Evolutionary conservation across 2,888 invertebrate species (phyloP).

Genomic region (Salticus scenicus): DNA sequence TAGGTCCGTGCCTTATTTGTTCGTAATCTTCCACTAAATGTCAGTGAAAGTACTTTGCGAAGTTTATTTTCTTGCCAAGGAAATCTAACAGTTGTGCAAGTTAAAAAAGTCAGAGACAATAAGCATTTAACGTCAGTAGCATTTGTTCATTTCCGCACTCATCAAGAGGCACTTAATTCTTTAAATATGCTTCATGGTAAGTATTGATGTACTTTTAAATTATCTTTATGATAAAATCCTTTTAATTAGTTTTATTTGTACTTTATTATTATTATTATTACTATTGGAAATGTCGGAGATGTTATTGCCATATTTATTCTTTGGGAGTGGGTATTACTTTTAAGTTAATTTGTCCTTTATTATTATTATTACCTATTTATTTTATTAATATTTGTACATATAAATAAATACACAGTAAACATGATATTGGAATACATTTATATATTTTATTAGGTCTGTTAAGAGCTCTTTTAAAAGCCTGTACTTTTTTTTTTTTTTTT

Average conservation of each 20-base stretch:
- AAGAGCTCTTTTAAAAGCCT: no score
- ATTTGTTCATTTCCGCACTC: conserved; percentile 83
- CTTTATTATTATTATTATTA: background rate
- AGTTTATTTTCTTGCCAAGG: conserved; percentile 76
- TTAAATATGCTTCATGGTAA: conserved; percentile 74
- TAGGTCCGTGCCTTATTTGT: conserved; percentile 86
- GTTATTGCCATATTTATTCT: no score
- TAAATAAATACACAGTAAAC: no score
- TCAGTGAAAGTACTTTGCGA: conserved; percentile 78
- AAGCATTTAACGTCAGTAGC: no score
- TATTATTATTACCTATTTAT: no score
- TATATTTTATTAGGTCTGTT: no score
- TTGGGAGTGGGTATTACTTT: no score
- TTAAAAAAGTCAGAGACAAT: conserved; percentile 86
- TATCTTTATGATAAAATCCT: background rate
- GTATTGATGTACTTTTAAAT: background rate
- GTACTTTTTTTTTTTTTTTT: no score
- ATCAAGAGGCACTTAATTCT: conserved; percentile 81
- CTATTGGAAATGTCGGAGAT: no score
- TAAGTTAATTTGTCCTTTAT: no score
- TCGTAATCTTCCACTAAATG: conserved; percentile 80
- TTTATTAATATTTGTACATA: no score
- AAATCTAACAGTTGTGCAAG: conserved; percentile 76
- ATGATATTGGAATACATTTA: no score
- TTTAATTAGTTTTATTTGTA: background rate